These are phyloP conservation scores for Imbricaverruca yamaguchii DNA, from an alignment of 2,888 invertebrate genomes.

Conservation along the genomic window DNA sequence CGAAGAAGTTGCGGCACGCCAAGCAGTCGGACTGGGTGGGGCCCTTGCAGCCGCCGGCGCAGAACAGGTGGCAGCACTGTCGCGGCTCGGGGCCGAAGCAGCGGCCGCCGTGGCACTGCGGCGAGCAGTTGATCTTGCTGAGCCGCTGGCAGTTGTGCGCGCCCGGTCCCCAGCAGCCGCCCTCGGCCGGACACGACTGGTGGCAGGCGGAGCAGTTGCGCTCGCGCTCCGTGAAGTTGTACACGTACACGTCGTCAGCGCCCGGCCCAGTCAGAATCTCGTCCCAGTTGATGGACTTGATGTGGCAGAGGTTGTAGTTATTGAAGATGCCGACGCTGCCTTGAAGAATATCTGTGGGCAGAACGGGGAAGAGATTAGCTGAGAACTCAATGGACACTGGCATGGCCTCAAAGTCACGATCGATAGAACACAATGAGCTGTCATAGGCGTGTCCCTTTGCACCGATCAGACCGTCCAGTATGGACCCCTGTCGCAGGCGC, in stretches of 20 bases:
- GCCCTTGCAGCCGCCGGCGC: slow-evolving; percentile 94
- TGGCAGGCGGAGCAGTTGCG: slow-evolving; percentile 54
- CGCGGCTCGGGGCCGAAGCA: slow-evolving; percentile 88
- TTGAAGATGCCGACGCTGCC: slow-evolving; percentile 88
- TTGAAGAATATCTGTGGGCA: slow-evolving; percentile 69
- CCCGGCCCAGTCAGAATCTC: slow-evolving; percentile 77
- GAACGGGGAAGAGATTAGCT: too few species aligned
- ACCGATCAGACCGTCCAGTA: too few species aligned
- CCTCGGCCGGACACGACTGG: slow-evolving; percentile 34
- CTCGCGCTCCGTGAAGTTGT: slow-evolving; percentile 60
- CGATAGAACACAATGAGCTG: too few species aligned
- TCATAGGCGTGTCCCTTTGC: too few species aligned
- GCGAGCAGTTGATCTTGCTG: slow-evolving; percentile 86
- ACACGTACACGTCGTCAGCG: slow-evolving; percentile 66
- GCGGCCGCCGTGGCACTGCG: slow-evolving; percentile 86
- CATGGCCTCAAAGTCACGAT: too few species aligned
- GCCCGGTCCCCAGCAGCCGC: slow-evolving; percentile 92
- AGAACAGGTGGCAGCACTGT: slow-evolving; percentile 93
- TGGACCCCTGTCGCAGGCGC: too few species aligned
- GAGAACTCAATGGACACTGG: too few species aligned
- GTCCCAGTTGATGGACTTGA: slow-evolving; percentile 85
- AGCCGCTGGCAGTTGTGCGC: slow-evolving; percentile 88
- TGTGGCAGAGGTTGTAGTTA: slow-evolving; percentile 90
- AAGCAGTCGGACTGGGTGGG: slow-evolving; percentile 90
- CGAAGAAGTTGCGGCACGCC: slow-evolving; percentile 91